phyloP scores from a whole-genome alignment of 2,113 vertebrate species.

The Puffinus mauretanicus region DNA sequence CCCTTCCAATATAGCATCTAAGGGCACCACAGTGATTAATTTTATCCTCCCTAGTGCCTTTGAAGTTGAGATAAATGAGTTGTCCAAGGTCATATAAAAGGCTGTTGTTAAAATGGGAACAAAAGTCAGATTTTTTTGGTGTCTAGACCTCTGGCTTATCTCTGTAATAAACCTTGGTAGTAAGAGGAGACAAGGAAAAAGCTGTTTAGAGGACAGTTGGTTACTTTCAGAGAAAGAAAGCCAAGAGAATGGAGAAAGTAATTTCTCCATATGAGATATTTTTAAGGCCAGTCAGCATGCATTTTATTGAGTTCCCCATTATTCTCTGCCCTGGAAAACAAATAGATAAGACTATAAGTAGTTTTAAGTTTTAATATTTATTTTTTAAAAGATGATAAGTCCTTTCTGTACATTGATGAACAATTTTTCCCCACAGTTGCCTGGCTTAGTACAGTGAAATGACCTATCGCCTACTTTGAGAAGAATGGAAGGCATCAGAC shows the following conservation, averaged over 20 bases:
- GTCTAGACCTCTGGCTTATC: constrained; percentile 28
- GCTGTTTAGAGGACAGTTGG: background rate
- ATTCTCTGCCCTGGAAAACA: background rate
- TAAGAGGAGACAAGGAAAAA: background rate
- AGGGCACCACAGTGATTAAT: constrained; percentile 1
- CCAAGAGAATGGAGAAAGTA: background rate
- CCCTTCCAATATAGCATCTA: background rate
- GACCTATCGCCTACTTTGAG: background rate
- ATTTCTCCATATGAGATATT: background rate
- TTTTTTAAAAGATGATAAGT: background rate
- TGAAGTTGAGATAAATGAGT: constrained; percentile 45
- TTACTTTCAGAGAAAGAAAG: background rate
- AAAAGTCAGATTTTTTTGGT: constrained; percentile 33
- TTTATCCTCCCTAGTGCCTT: constrained; percentile 13
- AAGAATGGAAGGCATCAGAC: background rate
- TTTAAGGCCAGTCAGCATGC: background rate
- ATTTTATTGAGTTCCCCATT: background rate
- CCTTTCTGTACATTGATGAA: background rate
- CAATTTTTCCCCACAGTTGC: background rate
- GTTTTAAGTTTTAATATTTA: background rate
- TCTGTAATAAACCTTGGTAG: constrained; percentile 5
- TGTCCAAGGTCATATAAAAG: constrained; percentile 9
- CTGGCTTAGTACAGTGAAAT: background rate
- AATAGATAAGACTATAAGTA: background rate
- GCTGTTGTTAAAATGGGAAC: background rate